phyloP scores from a whole-genome alignment of 2,888 invertebrate genomes.

The Phengaris arion region DNA sequence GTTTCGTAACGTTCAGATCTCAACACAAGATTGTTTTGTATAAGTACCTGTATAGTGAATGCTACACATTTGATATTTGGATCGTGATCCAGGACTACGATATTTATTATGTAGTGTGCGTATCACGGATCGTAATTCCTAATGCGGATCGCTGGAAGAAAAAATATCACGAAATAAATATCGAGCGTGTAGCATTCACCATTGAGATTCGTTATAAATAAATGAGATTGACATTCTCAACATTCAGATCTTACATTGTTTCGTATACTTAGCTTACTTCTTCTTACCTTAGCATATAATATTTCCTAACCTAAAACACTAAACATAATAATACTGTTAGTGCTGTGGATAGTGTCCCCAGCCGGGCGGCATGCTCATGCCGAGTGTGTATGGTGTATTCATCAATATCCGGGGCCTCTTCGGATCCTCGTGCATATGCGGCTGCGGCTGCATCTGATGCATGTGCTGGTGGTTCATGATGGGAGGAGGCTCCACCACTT shows the following conservation, averaged over 20 bases:
- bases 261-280: not conserved
- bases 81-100: no score
- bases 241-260: not conserved
- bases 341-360: constrained; percentile 71
- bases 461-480: constrained; percentile 41
- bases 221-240: not conserved
- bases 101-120: no score
- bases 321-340: constrained; percentile 39
- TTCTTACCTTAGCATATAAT: not conserved
- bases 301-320: not conserved
- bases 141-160: no score
- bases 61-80: no score
- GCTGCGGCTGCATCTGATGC: constrained; percentile 38
- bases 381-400: constrained; percentile 53
- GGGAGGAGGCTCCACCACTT: constrained; percentile 45
- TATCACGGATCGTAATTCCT: no score
- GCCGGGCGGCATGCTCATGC: constrained; percentile 54
- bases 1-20: no score
- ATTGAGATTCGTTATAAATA: not conserved
- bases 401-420: constrained; percentile 61
- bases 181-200: no score
- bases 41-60: no score
- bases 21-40: no score
- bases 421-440: constrained; percentile 54
- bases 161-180: no score